These are phyloP conservation scores for Engraulis encrasicolus DNA, from an alignment of 2,113 vertebrate genomes.

Conservation along the genomic window DNA sequence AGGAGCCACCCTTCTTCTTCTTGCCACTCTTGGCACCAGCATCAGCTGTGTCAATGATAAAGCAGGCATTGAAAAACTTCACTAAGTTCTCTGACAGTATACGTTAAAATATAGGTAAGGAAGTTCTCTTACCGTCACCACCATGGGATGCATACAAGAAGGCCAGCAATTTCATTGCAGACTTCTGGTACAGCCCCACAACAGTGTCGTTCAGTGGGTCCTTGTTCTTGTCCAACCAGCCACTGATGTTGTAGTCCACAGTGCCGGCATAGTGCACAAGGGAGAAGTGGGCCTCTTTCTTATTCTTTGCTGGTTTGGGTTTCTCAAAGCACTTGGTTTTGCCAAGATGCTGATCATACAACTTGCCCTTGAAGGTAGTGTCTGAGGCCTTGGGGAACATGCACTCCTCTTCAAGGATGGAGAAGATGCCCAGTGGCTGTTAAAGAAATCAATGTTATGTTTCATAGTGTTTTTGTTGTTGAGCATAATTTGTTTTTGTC, in stretches of 20 bases:
- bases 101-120: no score
- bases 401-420: constrained; percentile 75
- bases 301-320: constrained; percentile 78
- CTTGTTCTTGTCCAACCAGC: constrained; percentile 85
- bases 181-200: constrained; percentile 80
- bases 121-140: constrained; percentile 27
- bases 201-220: constrained; percentile 83
- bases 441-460: constrained; percentile 36
- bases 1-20: constrained; percentile 97
- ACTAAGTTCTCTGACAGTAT: no score
- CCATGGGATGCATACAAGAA: constrained; percentile 74
- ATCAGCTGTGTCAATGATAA: background rate
- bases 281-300: constrained; percentile 77
- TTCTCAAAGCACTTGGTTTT: constrained; percentile 81
- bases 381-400: constrained; percentile 65
- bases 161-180: constrained; percentile 76
- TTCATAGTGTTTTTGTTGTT: background rate
- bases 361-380: constrained; percentile 80
- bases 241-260: constrained; percentile 80
- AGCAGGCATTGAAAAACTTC: no score
- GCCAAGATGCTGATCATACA: constrained; percentile 81
- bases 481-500: background rate
- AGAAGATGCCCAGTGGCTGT: constrained; percentile 79
- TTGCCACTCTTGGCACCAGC: constrained; percentile 82
- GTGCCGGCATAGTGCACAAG: constrained; percentile 77